Evolutionary conservation across 2,797 vertebrate genomes (phyloP), one percentile per base, ranked within the genome.

Genomic region (Cuculus canorus): DNA sequence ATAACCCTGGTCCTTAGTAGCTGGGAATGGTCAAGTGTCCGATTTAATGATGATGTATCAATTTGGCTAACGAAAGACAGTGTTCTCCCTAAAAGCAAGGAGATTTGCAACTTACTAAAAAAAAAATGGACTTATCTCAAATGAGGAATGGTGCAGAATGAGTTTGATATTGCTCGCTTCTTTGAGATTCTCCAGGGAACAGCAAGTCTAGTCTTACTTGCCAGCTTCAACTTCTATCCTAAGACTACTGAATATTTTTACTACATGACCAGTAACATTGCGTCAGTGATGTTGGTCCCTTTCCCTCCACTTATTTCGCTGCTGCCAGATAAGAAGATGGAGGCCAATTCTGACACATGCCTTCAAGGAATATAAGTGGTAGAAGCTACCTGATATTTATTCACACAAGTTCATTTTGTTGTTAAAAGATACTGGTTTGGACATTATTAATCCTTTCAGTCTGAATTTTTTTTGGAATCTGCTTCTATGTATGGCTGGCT

Each of bases 231-330:
- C 70, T 82, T 79, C 41, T 80, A 23, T 84, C 5, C 56, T 27
- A 68, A 56, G 75, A n/a, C 16, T 37, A 45, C 61, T n/a, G 54
- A 77, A 52, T 85, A 68, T 87, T 91, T 94, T 85, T 80, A 68
- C 48, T 85, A n/a, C 13, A 41, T 47, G 64, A 52, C 63, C 39
- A 21, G 43, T 59, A 54, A 70, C 28, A 48, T 37, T 75, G 18
- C 30, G 60, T 78, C 56, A 35, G 3, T 53, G 37, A 21, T 7
- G 13, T 57, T 0, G 0, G 35, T 73, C 43, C 23, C n/a, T 57
- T 92, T 88, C 35, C 75, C 28, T 84, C 27, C 6, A 59, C 70
- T 57, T 25, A 3, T 78, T 88, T 78, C 32, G 9, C 47, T 76
- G 43, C 66, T 95, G 52, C n/a, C 39, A 23, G 39, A 21, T 63